Evolutionary conservation across 2,113 vertebrate species (phyloP).

Genomic region (Hystrix cristata): DNA sequence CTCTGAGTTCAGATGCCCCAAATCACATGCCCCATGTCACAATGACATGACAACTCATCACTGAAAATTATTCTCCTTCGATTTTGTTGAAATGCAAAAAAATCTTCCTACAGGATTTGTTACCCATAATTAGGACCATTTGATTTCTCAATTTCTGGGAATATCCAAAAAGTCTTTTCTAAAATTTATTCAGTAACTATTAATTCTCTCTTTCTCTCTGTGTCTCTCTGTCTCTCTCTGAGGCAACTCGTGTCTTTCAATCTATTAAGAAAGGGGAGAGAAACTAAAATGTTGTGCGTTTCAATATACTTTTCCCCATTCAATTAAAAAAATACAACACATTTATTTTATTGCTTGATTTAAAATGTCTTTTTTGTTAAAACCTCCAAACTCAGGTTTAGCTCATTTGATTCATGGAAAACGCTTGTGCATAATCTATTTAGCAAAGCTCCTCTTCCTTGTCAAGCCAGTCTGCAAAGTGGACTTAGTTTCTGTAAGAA

Average conservation of each 20-base stretch:
- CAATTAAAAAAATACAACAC: slow-evolving; percentile 34
- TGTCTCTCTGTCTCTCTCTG: neutral
- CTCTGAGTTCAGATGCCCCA: neutral
- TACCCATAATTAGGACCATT: neutral
- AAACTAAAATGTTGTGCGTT: slow-evolving; percentile 65
- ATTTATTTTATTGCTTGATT: slow-evolving; percentile 61
- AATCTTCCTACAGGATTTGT: neutral
- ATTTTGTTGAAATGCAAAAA: slow-evolving; percentile 52
- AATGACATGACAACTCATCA: neutral
- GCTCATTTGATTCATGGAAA: slow-evolving; percentile 33
- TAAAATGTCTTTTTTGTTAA: slow-evolving; percentile 30
- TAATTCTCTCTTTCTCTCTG: neutral
- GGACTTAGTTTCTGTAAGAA: slow-evolving; percentile 37
- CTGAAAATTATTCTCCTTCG: slow-evolving; percentile 23
- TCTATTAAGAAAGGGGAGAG: slow-evolving; percentile 32
- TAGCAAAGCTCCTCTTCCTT: slow-evolving; percentile 36
- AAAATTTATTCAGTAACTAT: slow-evolving; percentile 50
- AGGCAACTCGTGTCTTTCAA: neutral
- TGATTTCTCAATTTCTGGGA: slow-evolving; percentile 52
- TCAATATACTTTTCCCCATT: neutral
- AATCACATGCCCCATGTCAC: neutral
- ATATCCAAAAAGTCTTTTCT: slow-evolving; percentile 36
- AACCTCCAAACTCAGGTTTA: slow-evolving; percentile 29
- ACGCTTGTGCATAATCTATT: neutral
- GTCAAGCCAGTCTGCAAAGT: slow-evolving; percentile 38